Conservation (phyloP, 2,113 vertebrate genomes). For the Irena cyanogastra region DNA sequence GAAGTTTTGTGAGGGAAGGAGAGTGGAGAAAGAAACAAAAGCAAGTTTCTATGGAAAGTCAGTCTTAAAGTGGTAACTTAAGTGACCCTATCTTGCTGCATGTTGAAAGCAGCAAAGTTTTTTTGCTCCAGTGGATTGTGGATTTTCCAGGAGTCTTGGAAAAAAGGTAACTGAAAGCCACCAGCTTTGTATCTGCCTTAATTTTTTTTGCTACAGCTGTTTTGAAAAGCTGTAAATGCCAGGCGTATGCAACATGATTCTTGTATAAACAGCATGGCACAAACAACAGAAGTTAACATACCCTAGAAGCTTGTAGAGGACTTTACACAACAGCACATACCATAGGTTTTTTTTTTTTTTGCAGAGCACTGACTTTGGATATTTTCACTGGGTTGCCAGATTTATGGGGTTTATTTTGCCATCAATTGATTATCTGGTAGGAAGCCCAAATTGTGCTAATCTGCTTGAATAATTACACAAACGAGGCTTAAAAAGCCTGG, state of each 20-base stretch:
- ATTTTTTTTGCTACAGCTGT: background rate
- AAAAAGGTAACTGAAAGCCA: background rate
- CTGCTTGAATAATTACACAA: background rate
- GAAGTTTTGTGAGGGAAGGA: background rate
- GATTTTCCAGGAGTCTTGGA: background rate
- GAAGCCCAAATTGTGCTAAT: background rate
- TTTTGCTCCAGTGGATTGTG: background rate
- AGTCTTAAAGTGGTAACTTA: background rate
- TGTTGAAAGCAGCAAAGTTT: background rate
- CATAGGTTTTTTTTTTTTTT: background rate
- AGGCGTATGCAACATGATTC: background rate
- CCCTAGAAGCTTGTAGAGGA: background rate
- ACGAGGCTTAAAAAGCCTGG: background rate
- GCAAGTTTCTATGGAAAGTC: background rate
- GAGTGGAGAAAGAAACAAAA: background rate
- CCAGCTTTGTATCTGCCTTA: background rate
- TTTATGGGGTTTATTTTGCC: background rate
- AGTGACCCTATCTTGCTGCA: background rate
- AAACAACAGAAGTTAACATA: fast-evolving
- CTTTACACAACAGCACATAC: background rate
- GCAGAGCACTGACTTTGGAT: background rate
- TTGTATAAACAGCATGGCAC: background rate
- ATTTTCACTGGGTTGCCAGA: background rate
- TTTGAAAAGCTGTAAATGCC: background rate
- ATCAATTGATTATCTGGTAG: background rate